Conservation (phyloP, 2,797 vertebrate genomes). For the Synaphobranchus kaupii region DNA sequence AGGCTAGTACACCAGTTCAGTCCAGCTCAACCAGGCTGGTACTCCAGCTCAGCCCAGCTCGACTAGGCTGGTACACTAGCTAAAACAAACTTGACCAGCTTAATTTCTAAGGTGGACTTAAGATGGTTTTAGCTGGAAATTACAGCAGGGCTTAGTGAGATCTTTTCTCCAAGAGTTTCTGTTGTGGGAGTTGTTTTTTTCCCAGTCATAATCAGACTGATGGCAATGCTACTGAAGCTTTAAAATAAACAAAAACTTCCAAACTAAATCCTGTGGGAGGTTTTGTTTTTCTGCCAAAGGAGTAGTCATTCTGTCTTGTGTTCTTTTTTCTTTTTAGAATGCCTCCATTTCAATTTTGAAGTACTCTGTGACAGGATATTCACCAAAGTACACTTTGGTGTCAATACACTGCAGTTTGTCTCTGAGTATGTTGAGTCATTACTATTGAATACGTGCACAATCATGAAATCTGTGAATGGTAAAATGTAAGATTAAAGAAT, state of each 20-base stretch:
- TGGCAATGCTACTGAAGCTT: not conserved
- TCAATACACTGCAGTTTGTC: not conserved
- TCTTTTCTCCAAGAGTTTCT: not conserved
- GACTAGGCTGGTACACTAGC: too few species aligned
- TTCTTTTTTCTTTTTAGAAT: not conserved
- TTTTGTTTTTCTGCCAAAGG: conserved; percentile 15
- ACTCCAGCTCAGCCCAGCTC: too few species aligned
- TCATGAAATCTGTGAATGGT: not conserved
- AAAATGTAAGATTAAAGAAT: not conserved
- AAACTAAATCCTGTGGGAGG: conserved; percentile 5
- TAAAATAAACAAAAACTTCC: not conserved
- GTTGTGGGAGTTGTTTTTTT: not conserved
- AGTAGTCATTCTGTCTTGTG: not conserved
- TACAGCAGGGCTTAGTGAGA: not conserved
- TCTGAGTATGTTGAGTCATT: not conserved
- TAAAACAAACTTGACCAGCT: too few species aligned
- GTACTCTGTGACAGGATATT: not conserved
- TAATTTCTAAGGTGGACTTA: too few species aligned
- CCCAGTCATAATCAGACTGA: not conserved
- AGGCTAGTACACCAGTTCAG: too few species aligned
- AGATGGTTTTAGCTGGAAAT: not conserved
- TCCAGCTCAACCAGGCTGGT: too few species aligned
- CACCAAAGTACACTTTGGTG: not conserved
- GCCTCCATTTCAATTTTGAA: not conserved
- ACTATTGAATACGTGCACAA: not conserved